Evolutionary conservation across 2,888 invertebrate genomes (phyloP), one percentile per base, ranked within the genome.

Genomic region (Crepidodera aurea): DNA sequence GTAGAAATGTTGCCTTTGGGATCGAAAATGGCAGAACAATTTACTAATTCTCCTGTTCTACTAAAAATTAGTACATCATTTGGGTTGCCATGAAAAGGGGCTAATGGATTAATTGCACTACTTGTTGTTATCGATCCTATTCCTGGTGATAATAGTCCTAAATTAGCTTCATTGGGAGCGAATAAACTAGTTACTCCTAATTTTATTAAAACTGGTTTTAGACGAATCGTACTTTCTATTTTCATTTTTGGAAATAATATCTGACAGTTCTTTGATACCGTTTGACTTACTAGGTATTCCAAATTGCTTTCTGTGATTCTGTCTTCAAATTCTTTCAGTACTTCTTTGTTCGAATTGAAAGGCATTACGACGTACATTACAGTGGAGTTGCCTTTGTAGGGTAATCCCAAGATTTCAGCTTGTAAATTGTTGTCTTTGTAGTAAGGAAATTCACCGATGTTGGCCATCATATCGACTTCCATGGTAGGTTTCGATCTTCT

Each of bases 181-280:
- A 94, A 93, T 62, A 93, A 88, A 83, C 1, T 77, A 44, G 42
- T 69, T 0, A 91, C 75, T 0, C 90, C 90, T 59, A 92, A 75
- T 1, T 77, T 74, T 65, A 84, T 78, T 2, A 93, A 78, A 0
- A 86, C 72, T 0, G 81, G 65, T 60, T 84, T 86, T 39, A 92
- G 77, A 67, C 85, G 83, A 1, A 86, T 71, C 0, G 83, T 84
- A 46, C 83, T 86, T 64, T 86, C 84, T 1, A 93, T 79, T 69
- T 88, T 86, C 88, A 93, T 89, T 77, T 89, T 90, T 0, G 93
- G 93, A 29, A 89, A 83, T 27, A 87, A 82, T 0, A 89, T 76
- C 1, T 90, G 80, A 19, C 87, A 83, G 4, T 84, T 81, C 4
- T 81, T 81, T 22, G 78, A 79, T 1, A 71, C 76, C 74, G 85